Evolutionary conservation across 2,113 vertebrate species (phyloP).

Genomic region (Aegithalos caudatus): DNA sequence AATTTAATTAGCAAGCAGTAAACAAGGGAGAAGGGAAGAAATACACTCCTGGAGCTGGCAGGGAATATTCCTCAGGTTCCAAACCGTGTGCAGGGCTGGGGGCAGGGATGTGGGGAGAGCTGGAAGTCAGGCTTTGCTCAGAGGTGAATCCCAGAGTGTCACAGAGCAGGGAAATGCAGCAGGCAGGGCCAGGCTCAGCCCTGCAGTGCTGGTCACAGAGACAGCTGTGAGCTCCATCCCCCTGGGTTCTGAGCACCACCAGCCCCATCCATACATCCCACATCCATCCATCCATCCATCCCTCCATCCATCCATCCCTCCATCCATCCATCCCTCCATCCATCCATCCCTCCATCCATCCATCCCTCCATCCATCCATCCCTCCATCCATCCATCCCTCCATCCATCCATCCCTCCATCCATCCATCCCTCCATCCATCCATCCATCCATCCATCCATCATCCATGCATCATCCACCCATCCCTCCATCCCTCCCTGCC

Average conservation of each 20-base stretch:
- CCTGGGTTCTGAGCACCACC: neutral
- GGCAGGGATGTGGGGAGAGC: neutral
- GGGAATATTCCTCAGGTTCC: neutral
- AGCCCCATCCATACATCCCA: too few species aligned
- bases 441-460: too few species aligned
- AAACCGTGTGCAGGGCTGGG: rapidly evolving
- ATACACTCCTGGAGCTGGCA: neutral
- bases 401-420: too few species aligned
- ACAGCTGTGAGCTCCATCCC: neutral
- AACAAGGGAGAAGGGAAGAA: neutral
- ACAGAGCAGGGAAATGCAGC: neutral
- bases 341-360: too few species aligned
- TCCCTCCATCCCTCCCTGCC: too few species aligned
- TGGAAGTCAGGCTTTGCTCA: neutral
- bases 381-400: too few species aligned
- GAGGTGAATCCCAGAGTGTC: neutral
- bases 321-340: too few species aligned
- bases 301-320: too few species aligned
- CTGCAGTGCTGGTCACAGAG: rapidly evolving
- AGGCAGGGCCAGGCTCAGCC: neutral
- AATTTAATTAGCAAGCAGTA: constrained; percentile 51
- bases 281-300: too few species aligned
- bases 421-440: too few species aligned
- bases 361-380: too few species aligned
- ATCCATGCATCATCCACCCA: too few species aligned